Conservation (phyloP, 2,113 vertebrate genomes). For the Salvelinus alpinus region DNA sequence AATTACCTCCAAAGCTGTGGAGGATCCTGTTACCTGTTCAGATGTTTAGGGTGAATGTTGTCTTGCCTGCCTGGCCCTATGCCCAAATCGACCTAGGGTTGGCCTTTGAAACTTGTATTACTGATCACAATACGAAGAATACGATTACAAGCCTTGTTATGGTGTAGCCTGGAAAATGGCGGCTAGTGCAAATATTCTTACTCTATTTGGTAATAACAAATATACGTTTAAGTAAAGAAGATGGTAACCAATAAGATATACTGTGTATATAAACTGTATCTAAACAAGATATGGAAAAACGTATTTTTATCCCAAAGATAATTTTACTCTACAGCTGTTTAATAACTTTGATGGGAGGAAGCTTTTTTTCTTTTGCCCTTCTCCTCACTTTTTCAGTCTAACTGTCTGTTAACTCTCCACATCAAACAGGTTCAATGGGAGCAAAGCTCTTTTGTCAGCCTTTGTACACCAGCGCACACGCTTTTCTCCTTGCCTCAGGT, state of each 20-base stretch:
- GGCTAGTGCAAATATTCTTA: neutral
- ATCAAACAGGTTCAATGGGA: slow-evolving; percentile 45
- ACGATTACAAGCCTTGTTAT: slow-evolving; percentile 33
- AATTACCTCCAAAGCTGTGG: slow-evolving; percentile 68
- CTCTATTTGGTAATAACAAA: too few relatives aligned
- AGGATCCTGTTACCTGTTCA: slow-evolving; percentile 74
- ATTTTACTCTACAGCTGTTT: neutral
- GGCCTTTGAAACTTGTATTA: slow-evolving; percentile 48
- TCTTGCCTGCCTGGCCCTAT: slow-evolving; percentile 58
- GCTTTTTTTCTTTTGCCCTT: slow-evolving; percentile 16
- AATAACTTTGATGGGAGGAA: too few relatives aligned
- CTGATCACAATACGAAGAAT: slow-evolving; percentile 44
- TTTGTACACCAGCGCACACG: slow-evolving; percentile 45
- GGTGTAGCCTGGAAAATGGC: neutral
- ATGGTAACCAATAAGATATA: too few relatives aligned
- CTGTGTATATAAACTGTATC: too few relatives aligned
- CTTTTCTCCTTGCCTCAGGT: slow-evolving; percentile 47
- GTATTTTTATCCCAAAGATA: too few relatives aligned
- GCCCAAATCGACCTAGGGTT: slow-evolving; percentile 49
- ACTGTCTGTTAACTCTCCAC: slow-evolving; percentile 44
- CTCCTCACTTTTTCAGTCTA: slow-evolving; percentile 22
- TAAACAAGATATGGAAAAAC: too few relatives aligned
- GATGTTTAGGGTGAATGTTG: slow-evolving; percentile 72
- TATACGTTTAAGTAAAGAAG: neutral
- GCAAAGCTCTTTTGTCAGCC: slow-evolving; percentile 37